Evolutionary conservation across 2,888 invertebrate species (phyloP).

Genomic region (Nomada ferruginata): DNA sequence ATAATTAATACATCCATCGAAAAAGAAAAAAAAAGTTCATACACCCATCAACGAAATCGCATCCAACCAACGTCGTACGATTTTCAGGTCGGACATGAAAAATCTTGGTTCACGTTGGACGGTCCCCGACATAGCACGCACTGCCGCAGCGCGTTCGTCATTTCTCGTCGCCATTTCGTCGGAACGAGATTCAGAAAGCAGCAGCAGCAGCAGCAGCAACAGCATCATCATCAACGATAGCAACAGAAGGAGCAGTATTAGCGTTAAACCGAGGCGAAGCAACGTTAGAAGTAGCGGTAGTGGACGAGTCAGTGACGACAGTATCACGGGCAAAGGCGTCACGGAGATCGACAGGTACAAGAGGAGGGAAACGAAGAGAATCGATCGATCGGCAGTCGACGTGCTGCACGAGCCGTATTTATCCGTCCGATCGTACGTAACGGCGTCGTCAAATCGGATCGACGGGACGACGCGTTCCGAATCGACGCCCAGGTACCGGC

Average conservation of each 20-base stretch:
- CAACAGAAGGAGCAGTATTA: constrained; percentile 65
- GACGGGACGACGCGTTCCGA: constrained; percentile 69
- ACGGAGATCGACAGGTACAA: constrained; percentile 62
- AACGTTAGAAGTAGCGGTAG: constrained; percentile 68
- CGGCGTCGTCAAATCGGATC: constrained; percentile 69
- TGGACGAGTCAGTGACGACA: constrained; percentile 32
- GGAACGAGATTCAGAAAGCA: constrained; percentile 74
- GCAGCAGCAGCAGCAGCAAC: constrained; percentile 63
- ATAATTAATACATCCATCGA: no score
- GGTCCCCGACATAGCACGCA: constrained; percentile 89
- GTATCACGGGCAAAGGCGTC: constrained; percentile 48
- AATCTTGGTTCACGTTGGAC: constrained; percentile 89
- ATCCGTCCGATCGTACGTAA: constrained; percentile 81
- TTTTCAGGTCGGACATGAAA: constrained; percentile 89
- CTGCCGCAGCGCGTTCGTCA: constrained; percentile 86
- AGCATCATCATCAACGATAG: constrained; percentile 62
- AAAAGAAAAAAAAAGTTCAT: no score
- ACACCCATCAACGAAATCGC: no score
- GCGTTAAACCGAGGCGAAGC: constrained; percentile 53
- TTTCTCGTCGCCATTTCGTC: constrained; percentile 76
- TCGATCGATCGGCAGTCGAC: constrained; percentile 76
- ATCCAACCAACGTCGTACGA: neutral
- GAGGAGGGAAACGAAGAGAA: constrained; percentile 64
- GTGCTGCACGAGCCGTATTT: constrained; percentile 77
- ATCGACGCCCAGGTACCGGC: constrained; percentile 71